Conservation (phyloP, 2,888 invertebrate genomes). For the Rhamphomyia laevipes region DNA sequence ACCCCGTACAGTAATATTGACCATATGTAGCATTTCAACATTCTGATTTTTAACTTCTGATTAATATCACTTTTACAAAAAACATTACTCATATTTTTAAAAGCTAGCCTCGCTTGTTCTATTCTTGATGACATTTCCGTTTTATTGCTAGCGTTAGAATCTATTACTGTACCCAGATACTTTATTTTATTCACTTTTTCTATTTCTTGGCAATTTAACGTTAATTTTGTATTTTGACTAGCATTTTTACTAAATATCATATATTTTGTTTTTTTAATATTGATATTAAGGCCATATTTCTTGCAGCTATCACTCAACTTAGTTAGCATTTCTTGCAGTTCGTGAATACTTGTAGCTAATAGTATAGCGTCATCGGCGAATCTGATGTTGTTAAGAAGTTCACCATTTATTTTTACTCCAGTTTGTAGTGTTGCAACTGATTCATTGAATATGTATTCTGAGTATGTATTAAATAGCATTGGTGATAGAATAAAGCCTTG, state of each 20-base stretch:
- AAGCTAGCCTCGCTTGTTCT: background rate
- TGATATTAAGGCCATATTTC: background rate
- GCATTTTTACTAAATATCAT: background rate
- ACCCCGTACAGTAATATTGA: background rate
- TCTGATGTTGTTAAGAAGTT: too few relatives aligned
- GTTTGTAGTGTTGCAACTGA: background rate
- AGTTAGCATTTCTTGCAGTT: too few relatives aligned
- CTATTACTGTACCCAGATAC: background rate
- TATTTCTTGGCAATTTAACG: too few relatives aligned
- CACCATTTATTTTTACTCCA: background rate
- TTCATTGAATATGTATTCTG: background rate
- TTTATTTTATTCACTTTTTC: too few relatives aligned
- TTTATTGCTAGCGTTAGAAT: background rate
- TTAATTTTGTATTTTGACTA: too few relatives aligned
- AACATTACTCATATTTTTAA: background rate
- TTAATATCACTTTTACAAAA: background rate
- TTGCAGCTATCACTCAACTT: background rate
- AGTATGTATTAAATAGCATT: background rate
- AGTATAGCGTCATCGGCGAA: background rate
- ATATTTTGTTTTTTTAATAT: background rate
- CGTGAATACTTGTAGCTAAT: background rate
- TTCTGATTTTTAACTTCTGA: background rate
- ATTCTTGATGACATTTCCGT: background rate
- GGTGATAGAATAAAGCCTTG: background rate
- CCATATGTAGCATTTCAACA: background rate